Base-by-base conservation (phyloP, 2,113 vertebrate species). In the Thalassoma bifasciatum region DNA sequence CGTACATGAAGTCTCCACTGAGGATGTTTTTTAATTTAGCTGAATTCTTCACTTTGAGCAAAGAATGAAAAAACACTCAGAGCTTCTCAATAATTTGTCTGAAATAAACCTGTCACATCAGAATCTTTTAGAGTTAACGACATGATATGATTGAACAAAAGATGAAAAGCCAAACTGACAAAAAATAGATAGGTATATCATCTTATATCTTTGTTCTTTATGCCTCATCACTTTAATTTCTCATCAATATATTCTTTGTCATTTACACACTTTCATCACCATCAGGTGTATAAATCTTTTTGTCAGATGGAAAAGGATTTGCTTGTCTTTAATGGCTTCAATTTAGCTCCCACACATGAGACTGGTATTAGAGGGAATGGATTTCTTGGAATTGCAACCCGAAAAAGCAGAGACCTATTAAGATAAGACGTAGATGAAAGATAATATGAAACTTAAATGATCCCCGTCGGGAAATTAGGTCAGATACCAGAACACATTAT, bases 381-480 rank as follows among this genome's bases (percentile, higher is more conserved):
- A 71, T 83, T 79, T 82, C 73, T 82, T 66, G 51, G 52, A 53
- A 64, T 58, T 79, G 66, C 82, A 79, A 87, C 84, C 57, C 79
- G 44, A 50, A 30, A 75, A 79, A 78, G 70, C 75, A 22, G 67
- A 72, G 63, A 62, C 75, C 61, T 66, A 83, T 90, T 84, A 86
- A 86, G 85, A 90, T 89, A 84, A 89, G 85, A 69, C 21, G 7
- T 1, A 69, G 86, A 87, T 87, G 67, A 78, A 85, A 1, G 77
- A 90, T 88, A 84, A 77, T 63, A 67, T 68, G 67, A 67, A 81
- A 89, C 40, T 62, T 81, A 83, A 86, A 87, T 85, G 73, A 87
- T 84, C 49, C 63, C 70, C 23, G 13, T 62, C 3, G 44, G 83
- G 73, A 85, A 90, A 86, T 84, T 80, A 76, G 83, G 76, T 84